Base-by-base conservation (phyloP, 1,140 invertebrate species). In the Lutraria rhynchaena region DNA sequence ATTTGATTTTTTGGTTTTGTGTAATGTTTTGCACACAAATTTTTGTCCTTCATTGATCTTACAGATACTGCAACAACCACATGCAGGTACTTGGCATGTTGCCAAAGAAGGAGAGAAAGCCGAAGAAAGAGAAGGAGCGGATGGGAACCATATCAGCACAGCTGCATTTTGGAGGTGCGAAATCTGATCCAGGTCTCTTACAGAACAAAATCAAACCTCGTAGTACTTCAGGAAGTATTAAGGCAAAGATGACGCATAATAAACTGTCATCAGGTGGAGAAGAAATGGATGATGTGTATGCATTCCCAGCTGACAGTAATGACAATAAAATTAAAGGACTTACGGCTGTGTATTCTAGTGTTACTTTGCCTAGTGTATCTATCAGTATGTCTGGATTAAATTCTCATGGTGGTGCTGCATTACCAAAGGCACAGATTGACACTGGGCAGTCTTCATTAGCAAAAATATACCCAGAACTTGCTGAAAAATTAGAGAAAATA, bases 41-140 rank as follows among this genome's bases (percentile, higher is more conserved):
- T 51, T 46, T 63, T 51, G 73, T 49, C 84, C 31, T 71, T 33
- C n/a, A n/a, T n/a, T n/a, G n/a, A n/a, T n/a, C 77, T 88, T 90
- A 35, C 85, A 94, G 93, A 82, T 93, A 92, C 81, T 94, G 93
- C 85, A 94, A 94, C 87, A 94, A 93, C 82, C 94, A 94, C 84
- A 93, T 94, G 92, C 93, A 94, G 87, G 93, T 94, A 61, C 88
- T 92, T 85, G 93, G 93, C 17, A 93, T 94, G 86, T 76, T 93
- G 29, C 91, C 93, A 55, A 94, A 93, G 81, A 93, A 93, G 73
- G 93, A 94, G 81, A 89, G 93, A 55, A 94, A 94, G 83, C 88
- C 88, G 83, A 93, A 93, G 83, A 93, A 93, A 86, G 92, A 92
- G 49, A 93, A 91, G 49, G 92, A 92, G 93, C 94, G 90, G 75